Evolutionary conservation across 2,888 invertebrate genomes (phyloP), one percentile per base, ranked within the genome.

Genomic region (Melanchra persicariae): DNA sequence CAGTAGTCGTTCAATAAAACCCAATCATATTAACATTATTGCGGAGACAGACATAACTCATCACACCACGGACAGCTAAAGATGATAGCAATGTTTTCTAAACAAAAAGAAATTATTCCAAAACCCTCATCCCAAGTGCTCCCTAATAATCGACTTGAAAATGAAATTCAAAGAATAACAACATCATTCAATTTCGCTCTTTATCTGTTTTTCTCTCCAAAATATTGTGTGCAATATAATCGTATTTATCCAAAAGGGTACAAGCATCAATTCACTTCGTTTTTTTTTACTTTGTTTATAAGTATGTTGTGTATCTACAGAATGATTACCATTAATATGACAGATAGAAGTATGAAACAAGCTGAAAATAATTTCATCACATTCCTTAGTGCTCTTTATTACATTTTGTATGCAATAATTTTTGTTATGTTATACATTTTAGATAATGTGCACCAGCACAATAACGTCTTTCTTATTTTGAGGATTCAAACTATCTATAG

Each of bases 401-500:
- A 30, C 6, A 30, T 54, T 19, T 30, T 12, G 10, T 22, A 22
- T 22, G 8, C 17, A 57, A 22, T 60, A 8, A 19, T 45, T 15
- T 60, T 47, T 5, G 30, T n/a, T 7, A 55, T 70, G 5, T 12
- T 67, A 9, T 70, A 47, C 22, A 3, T 77, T n/a, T 19, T 59
- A 12, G 71, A 74, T 22, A 8, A 72, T 7, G 15, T 65, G 3
- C 40, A 67, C 9, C 58, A 34, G 1, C 3, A 70, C 12, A 17
- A 63, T 2, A 59, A 78, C 6, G 54, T 83, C 0, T 22, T 19
- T 7, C 68, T 83, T 6, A 70, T 83, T 55, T 19, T 79, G 9
- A 71, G 24, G 0, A 71, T 83, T 6, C 83, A 83, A 47, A 51
- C 45, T n/a, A 69, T 81, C n/a, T 60, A 77, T 24, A 67, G 12